Evolutionary conservation across 2,797 vertebrate species (phyloP), one percentile per base, ranked within the genome.

Genomic region (Gobionotothen gibberifrons): DNA sequence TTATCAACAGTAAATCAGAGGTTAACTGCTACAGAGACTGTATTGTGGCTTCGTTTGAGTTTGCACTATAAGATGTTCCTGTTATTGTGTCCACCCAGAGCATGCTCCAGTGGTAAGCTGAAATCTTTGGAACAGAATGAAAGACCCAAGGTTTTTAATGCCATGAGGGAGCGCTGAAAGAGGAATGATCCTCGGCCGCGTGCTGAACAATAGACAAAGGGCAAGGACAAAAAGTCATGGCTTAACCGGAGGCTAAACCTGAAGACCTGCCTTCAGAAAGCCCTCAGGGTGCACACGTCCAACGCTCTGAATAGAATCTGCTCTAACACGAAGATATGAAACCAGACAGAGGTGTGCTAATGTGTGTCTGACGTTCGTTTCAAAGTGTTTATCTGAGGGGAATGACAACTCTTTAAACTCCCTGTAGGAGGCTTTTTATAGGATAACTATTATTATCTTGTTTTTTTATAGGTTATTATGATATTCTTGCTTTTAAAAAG

Each of bases 171-270:
- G 47, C 48, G 26, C 17, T 67, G 40, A 44, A 51, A 58, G 62
- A 63, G 10, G 2, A 11, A 52, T 32, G 3, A 3, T 51, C 26
- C 46, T 22, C 2, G 12, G 49, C 16, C 21, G 19, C 29, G 11
- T n/a, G 2, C 42, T 19, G 21, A 68, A 71, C 49, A 58, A 42
- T 26, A 47, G 53, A 21, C 39, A 12, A 39, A 7, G 32, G 17
- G 15, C 16, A 63, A 82, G 47, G 64, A 58, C 74, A 64, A 49
- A 63, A 29, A 32, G 16, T 53, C 29, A 29, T 21, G 32, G n/a
- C 32, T 61, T 36, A 68, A 36, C 32, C 32, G 32, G 32, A 36
- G 39, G 64, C 12, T 15, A n/a, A 47, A 49, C 17, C 42, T 32
- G 13, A 44, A 5, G 17, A 32, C 4, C 5, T 14, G 43, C 47